Percentiles rank a stretch among this genome's conserved stretches.
Conservation (phyloP, 2,888 invertebrate genomes). For the Hybos culiciformis region DNA sequence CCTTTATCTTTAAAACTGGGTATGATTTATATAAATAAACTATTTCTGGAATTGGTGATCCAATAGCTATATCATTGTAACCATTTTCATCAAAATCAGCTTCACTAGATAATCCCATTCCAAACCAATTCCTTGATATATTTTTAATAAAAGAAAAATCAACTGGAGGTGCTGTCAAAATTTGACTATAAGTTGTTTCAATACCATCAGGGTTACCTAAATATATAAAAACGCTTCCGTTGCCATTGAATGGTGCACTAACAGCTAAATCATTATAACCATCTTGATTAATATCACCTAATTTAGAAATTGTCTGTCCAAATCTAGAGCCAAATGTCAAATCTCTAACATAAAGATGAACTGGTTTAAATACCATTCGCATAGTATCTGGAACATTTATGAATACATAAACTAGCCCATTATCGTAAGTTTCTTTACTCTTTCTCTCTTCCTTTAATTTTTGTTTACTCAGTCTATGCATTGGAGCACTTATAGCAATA, state of each 20-base stretch:
- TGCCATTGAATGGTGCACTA: conserved; percentile 49
- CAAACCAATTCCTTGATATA: conserved; percentile 33
- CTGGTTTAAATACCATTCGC: background rate
- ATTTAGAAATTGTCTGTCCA: conserved; percentile 26
- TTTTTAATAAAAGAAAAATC: conserved; percentile 9
- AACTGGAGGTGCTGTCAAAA: conserved; percentile 26
- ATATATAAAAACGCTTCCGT: conserved; percentile 49
- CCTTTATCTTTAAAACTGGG: conserved; percentile 29
- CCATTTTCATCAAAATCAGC: conserved; percentile 36
- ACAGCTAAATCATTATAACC: conserved; percentile 51
- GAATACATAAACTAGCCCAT: conserved; percentile 19
- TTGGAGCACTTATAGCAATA: conserved; percentile 50
- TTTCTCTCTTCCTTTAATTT: too few species aligned
- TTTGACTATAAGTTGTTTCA: conserved; percentile 32
- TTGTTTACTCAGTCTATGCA: conserved; percentile 24
- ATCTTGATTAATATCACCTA: conserved; percentile 54
- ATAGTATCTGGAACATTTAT: conserved; percentile 11
- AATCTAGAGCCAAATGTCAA: conserved; percentile 25
- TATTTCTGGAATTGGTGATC: conserved; percentile 36
- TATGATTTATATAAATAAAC: conserved; percentile 35
- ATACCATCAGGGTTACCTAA: conserved; percentile 34
- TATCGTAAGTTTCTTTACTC: conserved; percentile 22
- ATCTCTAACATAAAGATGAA: conserved; percentile 6
- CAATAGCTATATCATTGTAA: conserved; percentile 35
- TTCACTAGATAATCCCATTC: conserved; percentile 33